phyloP scores from a whole-genome alignment of 2,113 vertebrate species.

The Kobus ellipsiprymnus region DNA sequence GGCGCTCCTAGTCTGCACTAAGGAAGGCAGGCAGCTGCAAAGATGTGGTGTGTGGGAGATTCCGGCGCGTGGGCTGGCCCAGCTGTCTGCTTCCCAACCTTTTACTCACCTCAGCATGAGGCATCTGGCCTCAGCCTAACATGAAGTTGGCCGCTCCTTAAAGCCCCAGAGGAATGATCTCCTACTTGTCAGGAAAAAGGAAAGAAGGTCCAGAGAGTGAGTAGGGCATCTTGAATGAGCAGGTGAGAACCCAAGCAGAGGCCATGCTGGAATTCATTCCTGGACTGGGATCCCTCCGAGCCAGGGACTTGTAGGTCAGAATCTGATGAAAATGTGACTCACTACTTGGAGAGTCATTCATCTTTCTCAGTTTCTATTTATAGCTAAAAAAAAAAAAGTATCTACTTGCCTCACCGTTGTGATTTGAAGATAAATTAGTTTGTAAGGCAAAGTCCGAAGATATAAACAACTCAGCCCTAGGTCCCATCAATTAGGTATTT shows the following conservation, averaged over 20 bases:
- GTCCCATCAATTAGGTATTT: not conserved
- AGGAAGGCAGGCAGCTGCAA: constrained; percentile 9
- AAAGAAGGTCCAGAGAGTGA: not conserved
- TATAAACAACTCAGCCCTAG: not conserved
- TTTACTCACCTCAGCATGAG: not conserved
- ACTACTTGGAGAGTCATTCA: not conserved
- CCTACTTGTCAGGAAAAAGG: not conserved
- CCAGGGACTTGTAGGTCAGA: not conserved
- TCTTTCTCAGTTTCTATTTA: constrained; percentile 30
- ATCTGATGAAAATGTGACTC: constrained; percentile 21
- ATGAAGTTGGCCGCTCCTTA: not conserved
- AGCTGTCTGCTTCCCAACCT: constrained; percentile 45
- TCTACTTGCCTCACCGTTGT: constrained; percentile 14
- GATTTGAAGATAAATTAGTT: constrained; percentile 35
- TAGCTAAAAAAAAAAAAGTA: not conserved
- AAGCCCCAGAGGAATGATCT: not conserved
- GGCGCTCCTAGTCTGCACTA: not conserved
- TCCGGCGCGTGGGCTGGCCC: not conserved
- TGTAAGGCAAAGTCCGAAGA: constrained; percentile 18
- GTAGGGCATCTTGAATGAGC: not conserved
- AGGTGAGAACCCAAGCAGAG: not conserved
- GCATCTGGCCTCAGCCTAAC: not conserved
- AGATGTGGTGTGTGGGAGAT: not conserved
- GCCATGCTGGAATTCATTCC: not conserved
- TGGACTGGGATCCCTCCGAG: not conserved